phyloP scores from a whole-genome alignment of 1,140 invertebrate genomes.

The Adoxophyes honmai region DNA sequence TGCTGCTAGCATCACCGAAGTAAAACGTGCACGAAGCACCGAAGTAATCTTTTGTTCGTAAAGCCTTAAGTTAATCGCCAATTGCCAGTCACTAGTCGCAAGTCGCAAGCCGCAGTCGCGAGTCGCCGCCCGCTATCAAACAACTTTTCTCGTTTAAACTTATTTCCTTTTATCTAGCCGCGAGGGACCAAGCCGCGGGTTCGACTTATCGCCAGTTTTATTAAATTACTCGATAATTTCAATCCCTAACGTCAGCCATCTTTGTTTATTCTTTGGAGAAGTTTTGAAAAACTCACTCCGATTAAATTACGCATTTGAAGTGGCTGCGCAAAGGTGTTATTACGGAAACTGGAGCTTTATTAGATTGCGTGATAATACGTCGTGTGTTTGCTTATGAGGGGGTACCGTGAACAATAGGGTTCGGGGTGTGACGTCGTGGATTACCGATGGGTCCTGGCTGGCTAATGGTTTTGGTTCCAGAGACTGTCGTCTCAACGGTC shows the following conservation, averaged over 20 bases:
- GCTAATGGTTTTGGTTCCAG: too few species aligned
- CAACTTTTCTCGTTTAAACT: constrained; percentile 66
- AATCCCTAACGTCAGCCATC: constrained; percentile 33
- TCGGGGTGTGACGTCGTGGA: too few species aligned
- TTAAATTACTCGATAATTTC: constrained; percentile 65
- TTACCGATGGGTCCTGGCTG: too few species aligned
- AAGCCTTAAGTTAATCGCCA: too few species aligned
- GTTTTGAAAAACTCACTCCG: neutral
- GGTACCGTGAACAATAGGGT: too few species aligned
- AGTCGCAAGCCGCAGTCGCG: neutral
- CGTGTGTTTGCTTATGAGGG: too few species aligned
- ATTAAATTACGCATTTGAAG: neutral
- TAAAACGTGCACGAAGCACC: too few species aligned
- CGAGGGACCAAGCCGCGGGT: constrained; percentile 28
- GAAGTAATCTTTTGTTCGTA: too few species aligned
- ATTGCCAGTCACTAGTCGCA: neutral
- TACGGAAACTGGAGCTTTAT: neutral
- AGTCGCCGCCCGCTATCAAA: neutral
- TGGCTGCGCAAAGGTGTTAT: neutral
- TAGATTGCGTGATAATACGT: neutral
- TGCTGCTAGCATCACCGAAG: too few species aligned
- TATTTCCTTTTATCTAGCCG: constrained; percentile 59
- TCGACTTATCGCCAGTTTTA: constrained; percentile 54
- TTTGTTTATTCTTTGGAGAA: constrained; percentile 41
- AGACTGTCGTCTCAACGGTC: too few species aligned